Evolutionary conservation across 2,888 invertebrate genomes (phyloP), one percentile per base, ranked within the genome.

Genomic region (Ophion ventricosus): DNA sequence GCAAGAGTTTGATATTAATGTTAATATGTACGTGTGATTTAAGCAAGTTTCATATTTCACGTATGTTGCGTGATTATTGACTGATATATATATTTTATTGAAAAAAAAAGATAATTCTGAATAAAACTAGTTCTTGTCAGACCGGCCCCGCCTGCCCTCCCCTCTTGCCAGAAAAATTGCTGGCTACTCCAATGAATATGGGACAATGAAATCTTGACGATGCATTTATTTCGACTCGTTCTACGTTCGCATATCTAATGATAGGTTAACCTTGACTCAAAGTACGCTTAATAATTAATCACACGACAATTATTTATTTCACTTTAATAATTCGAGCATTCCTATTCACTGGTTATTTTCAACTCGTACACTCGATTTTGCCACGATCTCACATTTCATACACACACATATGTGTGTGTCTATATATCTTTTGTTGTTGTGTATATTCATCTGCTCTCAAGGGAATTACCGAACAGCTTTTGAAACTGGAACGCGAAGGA

Each of bases 301-400:
- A 69, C 57, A 7, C 59, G 23, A 63, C 63, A 74, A 61, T 57
- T 63, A 64, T 29, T 25, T 14, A 35, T 77, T 78, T 56, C 14
- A 8, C 23, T 43, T 57, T 23, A 40, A 74, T 75, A 70, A 64
- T 79, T 79, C 78, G 43, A 35, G 20, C 61, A 23, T 8, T n/a
- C 61, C 56, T 17, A 49, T 49, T 73, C 57, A 11, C 29, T 56
- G 29, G 64, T 79, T 26, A 63, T 49, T 56, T 35, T n/a, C n/a
- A 59, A 43, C 35, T 4, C 17, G n/a, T 4, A 49, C 40, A 40
- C 40, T 66, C 40, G n/a, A 29, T 29, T 63, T 63, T 63, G 23
- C 29, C 17, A n/a, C 5, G 29, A 29, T 8, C 8, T 29, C 29
- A 63, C 7, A 29, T 35, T 63, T 29, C 20, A 59, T 5, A 69